Evolutionary conservation across 2,113 vertebrate species (phyloP).

Genomic region (Corydoras maculifer): DNA sequence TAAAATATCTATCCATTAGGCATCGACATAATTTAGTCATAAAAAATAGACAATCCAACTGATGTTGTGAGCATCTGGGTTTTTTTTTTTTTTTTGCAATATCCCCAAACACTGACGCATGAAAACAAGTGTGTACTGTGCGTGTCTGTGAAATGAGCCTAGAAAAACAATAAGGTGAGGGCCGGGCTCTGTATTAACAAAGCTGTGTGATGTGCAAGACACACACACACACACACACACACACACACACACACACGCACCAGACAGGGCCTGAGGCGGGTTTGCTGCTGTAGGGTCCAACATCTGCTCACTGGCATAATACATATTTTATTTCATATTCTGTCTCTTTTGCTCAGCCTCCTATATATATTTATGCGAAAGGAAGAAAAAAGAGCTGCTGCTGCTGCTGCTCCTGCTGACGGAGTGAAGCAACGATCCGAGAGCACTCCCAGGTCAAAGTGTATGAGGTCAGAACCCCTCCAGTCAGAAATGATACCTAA

Average conservation of each 20-base stretch:
- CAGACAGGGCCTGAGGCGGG: conserved; percentile 55
- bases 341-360: not conserved
- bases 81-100: conserved; percentile 30
- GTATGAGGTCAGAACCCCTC: conserved; percentile 27
- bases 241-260: conserved; percentile 39
- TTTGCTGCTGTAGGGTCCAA: conserved; percentile 51
- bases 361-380: not conserved
- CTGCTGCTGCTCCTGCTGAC: too few species aligned
- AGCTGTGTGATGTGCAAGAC: conserved; percentile 34
- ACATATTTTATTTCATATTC: conserved; percentile 37
- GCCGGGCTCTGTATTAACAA: conserved; percentile 43
- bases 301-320: conserved; percentile 58
- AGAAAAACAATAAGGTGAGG: conserved; percentile 49
- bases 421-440: too few species aligned
- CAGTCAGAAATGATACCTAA: not conserved
- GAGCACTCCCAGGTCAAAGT: conserved; percentile 15
- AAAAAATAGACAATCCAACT: not conserved
- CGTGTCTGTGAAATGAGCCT: conserved; percentile 40
- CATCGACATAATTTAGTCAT: too few species aligned
- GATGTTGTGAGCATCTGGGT: conserved; percentile 10
- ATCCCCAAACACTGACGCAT: conserved; percentile 41
- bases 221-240: conserved; percentile 22
- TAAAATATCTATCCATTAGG: too few species aligned
- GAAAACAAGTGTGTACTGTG: conserved; percentile 38
- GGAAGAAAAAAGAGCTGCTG: too few species aligned